phyloP scores from a whole-genome alignment of 2,113 vertebrate species.

The Microtus montanus region DNA sequence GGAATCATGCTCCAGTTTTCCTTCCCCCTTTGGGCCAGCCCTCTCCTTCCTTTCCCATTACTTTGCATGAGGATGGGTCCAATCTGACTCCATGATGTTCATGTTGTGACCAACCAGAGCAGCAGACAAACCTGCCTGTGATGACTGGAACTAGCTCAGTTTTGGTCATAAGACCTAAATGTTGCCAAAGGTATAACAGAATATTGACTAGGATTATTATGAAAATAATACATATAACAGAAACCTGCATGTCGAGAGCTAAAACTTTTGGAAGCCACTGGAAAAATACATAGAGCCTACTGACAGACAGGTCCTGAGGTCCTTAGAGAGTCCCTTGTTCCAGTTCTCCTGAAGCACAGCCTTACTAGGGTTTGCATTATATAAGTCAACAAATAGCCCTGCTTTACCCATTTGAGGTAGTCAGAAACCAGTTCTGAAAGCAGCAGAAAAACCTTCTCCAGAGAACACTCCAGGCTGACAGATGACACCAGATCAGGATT shows the following conservation, averaged over 20 bases:
- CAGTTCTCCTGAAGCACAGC: not conserved
- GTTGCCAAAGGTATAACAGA: not conserved
- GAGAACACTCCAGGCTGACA: not conserved
- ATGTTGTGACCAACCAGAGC: not conserved
- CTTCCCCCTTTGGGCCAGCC: not conserved
- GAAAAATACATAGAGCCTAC: not conserved
- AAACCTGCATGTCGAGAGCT: not conserved
- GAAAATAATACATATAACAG: not conserved
- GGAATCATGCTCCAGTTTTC: not conserved
- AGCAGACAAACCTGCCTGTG: not conserved
- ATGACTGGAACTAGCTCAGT: not conserved
- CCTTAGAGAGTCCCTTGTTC: not conserved
- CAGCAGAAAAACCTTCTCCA: conserved; percentile 11
- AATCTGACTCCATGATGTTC: not conserved
- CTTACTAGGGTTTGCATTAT: not conserved
- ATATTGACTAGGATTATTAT: not conserved
- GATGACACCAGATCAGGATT: not conserved
- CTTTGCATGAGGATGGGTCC: not conserved
- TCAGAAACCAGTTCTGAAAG: not conserved
- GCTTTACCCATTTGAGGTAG: not conserved
- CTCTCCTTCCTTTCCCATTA: not conserved
- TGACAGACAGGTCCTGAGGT: not conserved
- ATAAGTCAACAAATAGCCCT: not conserved
- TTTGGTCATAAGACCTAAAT: not conserved
- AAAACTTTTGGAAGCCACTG: not conserved